Conservation (phyloP, 2,888 invertebrate species). For the Perithous albicinctus region DNA sequence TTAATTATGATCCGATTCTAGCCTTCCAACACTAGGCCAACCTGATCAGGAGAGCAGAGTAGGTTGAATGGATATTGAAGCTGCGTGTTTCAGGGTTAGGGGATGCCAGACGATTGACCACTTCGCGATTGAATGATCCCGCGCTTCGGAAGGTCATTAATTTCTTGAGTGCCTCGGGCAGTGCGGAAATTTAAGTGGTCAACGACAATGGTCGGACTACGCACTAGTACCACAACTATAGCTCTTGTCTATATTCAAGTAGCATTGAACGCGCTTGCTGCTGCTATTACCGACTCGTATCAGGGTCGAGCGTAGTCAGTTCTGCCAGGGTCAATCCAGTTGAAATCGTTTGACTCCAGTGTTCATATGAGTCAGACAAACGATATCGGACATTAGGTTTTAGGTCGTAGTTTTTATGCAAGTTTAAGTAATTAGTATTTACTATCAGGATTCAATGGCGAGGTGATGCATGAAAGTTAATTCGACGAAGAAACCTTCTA, state of each 20-base stretch:
- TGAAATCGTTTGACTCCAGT: conserved; percentile 73
- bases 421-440: conserved; percentile 28
- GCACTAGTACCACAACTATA: conserved; percentile 33
- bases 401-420: conserved; percentile 37
- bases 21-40: conserved; percentile 7
- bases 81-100: conserved; percentile 42
- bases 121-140: conserved; percentile 52
- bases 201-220: conserved; percentile 58
- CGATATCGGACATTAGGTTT: conserved; percentile 38
- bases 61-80: conserved; percentile 32
- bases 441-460: background rate
- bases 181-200: conserved; percentile 57
- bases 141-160: conserved; percentile 30
- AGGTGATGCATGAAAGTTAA: background rate
- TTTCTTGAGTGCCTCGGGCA: conserved; percentile 47
- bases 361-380: conserved; percentile 42
- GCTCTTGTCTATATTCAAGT: conserved; percentile 44
- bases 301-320: conserved; percentile 70
- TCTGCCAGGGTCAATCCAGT: conserved; percentile 75
- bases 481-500: too few species aligned
- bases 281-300: conserved; percentile 50
- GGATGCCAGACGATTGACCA: conserved; percentile 33
- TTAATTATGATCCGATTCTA: background rate
- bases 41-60: conserved; percentile 22
- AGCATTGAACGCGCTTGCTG: conserved; percentile 49